These are phyloP conservation scores for Pseudanteris insignis DNA, from an alignment of 2,888 invertebrate species.

Conservation along the genomic window DNA sequence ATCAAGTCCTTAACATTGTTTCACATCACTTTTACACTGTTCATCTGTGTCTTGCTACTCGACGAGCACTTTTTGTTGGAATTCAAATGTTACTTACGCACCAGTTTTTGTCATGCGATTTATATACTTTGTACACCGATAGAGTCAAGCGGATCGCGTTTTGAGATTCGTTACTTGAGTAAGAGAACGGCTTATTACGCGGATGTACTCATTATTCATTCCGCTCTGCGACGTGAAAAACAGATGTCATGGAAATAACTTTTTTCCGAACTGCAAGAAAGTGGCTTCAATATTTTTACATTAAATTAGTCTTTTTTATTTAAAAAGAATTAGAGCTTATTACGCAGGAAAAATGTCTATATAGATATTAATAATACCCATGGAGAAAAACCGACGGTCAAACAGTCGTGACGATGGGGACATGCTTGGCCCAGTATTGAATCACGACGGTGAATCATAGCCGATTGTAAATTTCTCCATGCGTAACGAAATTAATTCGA, in stretches of 20 bases:
- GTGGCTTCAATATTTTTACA: neutral
- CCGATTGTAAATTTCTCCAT: too few relatives aligned
- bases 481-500: too few relatives aligned
- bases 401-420: too few relatives aligned
- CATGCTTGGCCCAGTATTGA: too few relatives aligned
- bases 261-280: neutral
- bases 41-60: constrained; percentile 2
- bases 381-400: too few relatives aligned
- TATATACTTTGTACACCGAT: constrained; percentile 5
- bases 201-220: constrained; percentile 6
- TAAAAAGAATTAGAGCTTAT: neutral
- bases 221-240: neutral
- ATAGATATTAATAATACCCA: too few relatives aligned
- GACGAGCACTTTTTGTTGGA: constrained; percentile 13
- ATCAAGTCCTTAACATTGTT: too few relatives aligned
- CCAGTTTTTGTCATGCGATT: constrained; percentile 5
- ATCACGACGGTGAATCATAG: too few relatives aligned
- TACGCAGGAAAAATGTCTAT: too few relatives aligned
- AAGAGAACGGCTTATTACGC: constrained; percentile 3
- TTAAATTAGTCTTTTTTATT: neutral
- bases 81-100: constrained; percentile 4
- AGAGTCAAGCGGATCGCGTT: constrained; percentile 3
- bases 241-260: neutral
- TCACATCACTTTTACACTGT: too few relatives aligned
- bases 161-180: constrained; percentile 1